Percentiles rank a stretch among this genome's conserved stretches.
These are phyloP conservation scores for Ctena decussata DNA, from an alignment of 2,888 invertebrate species.

Conservation along the genomic window DNA sequence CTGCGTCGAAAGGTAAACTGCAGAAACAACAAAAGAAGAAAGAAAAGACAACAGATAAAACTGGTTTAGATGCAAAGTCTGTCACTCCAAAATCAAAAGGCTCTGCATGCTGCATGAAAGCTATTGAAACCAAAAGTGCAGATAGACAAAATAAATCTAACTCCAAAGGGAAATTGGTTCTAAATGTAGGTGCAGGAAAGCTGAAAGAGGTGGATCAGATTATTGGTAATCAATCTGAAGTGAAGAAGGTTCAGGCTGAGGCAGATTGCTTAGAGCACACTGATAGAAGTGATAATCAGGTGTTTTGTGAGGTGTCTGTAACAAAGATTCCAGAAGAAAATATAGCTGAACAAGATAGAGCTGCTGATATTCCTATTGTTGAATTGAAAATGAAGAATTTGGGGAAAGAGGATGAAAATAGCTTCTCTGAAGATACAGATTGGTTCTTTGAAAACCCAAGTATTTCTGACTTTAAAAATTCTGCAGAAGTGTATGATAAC, in stretches of 20 bases:
- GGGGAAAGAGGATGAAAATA: not conserved
- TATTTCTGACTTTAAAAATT: not conserved
- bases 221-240: not conserved
- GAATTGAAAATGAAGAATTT: slow-evolving; percentile 20
- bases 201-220: not conserved
- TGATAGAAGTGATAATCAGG: not conserved
- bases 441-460: slow-evolving; percentile 22
- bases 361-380: slow-evolving; percentile 4
- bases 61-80: not conserved
- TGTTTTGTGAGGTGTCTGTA: too few relatives aligned
- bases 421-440: not conserved
- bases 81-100: not conserved
- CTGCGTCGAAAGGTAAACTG: not conserved
- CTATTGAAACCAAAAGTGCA: not conserved
- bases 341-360: not conserved
- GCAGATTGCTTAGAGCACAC: not conserved
- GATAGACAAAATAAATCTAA: too few relatives aligned
- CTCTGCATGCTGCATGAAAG: not conserved
- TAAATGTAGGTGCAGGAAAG: not conserved
- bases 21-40: not conserved
- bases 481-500: too few relatives aligned
- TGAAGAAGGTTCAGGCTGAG: too few relatives aligned
- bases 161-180: too few relatives aligned
- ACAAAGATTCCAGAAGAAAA: too few relatives aligned
- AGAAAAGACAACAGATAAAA: not conserved